Percentiles rank a stretch among this genome's conserved stretches.
These are phyloP conservation scores for Liodrosophila aerea DNA, from an alignment of 2,888 invertebrate genomes.

Conservation along the genomic window DNA sequence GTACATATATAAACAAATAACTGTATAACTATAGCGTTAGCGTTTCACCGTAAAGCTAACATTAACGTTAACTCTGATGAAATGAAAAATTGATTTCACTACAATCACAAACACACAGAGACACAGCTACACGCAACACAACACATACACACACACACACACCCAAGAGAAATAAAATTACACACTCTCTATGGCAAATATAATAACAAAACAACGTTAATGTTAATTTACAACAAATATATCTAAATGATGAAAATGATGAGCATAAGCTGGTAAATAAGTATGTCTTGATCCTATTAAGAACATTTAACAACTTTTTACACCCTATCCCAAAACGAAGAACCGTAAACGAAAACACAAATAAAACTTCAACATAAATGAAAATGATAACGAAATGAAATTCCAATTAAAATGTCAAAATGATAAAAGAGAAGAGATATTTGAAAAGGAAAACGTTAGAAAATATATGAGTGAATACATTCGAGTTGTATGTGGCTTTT, in stretches of 20 bases:
- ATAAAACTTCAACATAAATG: slow-evolving; percentile 14
- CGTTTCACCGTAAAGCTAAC: slow-evolving; percentile 29
- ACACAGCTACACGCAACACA: slow-evolving; percentile 2
- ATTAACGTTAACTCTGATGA: slow-evolving; percentile 43
- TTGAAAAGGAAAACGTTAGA: slow-evolving; percentile 52
- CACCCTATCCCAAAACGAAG: slow-evolving; percentile 51
- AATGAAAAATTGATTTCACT: slow-evolving; percentile 39
- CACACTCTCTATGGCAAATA: slow-evolving; percentile 12
- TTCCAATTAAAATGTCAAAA: slow-evolving; percentile 42
- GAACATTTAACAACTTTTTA: slow-evolving; percentile 64
- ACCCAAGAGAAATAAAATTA: slow-evolving; percentile 6
- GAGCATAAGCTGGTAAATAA: slow-evolving; percentile 41
- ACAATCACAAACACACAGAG: slow-evolving; percentile 4
- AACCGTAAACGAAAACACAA: slow-evolving; percentile 22
- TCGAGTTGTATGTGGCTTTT: slow-evolving; percentile 30
- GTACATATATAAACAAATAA: slow-evolving; percentile 54
- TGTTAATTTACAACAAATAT: slow-evolving; percentile 51
- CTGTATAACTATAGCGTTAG: slow-evolving; percentile 67
- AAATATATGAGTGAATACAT: slow-evolving; percentile 72
- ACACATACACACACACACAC: slow-evolving; percentile 21
- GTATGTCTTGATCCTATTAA: slow-evolving; percentile 58
- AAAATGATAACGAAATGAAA: slow-evolving; percentile 51
- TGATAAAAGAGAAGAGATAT: slow-evolving; percentile 16
- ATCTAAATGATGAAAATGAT: slow-evolving; percentile 21
- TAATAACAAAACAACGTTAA: slow-evolving; percentile 34